A percentile compares a stretch with the other conserved stretches of the same genome.
Evolutionary conservation across 2,888 invertebrate genomes (phyloP).

Genomic region (Drosophila kambysellisi): DNA sequence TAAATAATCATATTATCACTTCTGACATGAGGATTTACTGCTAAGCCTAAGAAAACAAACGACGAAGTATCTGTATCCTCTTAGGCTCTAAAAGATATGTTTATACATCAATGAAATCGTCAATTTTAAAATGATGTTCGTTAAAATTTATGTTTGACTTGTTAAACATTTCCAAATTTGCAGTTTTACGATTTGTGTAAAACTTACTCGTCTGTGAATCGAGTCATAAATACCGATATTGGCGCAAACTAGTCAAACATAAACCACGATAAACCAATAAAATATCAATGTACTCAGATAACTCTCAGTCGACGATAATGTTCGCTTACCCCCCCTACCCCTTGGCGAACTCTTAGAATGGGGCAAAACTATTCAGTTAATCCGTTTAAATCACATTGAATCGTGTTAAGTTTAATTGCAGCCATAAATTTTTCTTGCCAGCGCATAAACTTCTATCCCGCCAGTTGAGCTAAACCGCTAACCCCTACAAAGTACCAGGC

Average conservation of each 20-base stretch:
- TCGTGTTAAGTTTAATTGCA: constrained; percentile 80
- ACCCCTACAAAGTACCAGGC: not conserved
- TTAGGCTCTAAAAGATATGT: not conserved
- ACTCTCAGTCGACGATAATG: constrained; percentile 19
- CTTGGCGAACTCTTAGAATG: constrained; percentile 49
- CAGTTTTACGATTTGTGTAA: constrained; percentile 40
- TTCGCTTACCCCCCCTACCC: not conserved
- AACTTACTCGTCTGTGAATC: constrained; percentile 37
- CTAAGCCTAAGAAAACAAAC: not conserved
- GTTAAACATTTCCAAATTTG: constrained; percentile 24
- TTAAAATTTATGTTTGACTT: constrained; percentile 14
- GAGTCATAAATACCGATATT: constrained; percentile 33
- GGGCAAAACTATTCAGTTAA: constrained; percentile 72
- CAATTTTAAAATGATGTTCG: not conserved
- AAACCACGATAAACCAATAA: constrained; percentile 74
- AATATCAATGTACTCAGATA: constrained; percentile 68
- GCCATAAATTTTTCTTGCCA: constrained; percentile 72
- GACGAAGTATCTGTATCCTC: too few relatives aligned
- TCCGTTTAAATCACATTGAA: constrained; percentile 74
- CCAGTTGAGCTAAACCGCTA: constrained; percentile 33
- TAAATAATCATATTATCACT: not conserved
- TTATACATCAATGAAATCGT: not conserved
- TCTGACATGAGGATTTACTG: not conserved
- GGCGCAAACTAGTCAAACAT: constrained; percentile 41
- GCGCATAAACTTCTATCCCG: constrained; percentile 73